phyloP scores from a whole-genome alignment of 1,140 invertebrate genomes.

The Chironomus striatipennis region DNA sequence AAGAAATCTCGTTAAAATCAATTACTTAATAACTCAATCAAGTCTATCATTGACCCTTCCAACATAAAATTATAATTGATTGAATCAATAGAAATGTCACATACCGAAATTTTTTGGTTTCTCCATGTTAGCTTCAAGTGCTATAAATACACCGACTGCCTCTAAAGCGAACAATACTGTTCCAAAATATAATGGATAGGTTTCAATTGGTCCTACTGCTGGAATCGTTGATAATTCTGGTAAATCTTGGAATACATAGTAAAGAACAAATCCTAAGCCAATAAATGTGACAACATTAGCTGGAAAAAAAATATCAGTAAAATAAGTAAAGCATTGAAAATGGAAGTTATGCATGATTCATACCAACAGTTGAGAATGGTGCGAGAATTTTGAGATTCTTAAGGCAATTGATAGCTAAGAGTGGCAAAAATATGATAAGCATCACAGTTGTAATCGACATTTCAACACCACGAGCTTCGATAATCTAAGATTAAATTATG shows the following conservation, averaged over 20 bases:
- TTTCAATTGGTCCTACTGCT: slow-evolving; percentile 45
- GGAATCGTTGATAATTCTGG: slow-evolving; percentile 49
- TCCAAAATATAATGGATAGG: slow-evolving; percentile 71
- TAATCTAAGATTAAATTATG: slow-evolving; percentile 33
- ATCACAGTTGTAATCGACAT: slow-evolving; percentile 44
- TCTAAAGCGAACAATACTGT: slow-evolving; percentile 83
- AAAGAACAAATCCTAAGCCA: slow-evolving; percentile 58
- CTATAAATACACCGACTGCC: slow-evolving; percentile 78
- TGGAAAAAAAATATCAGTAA: not conserved
- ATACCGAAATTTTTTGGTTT: slow-evolving; percentile 62
- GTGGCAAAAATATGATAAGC: slow-evolving; percentile 55
- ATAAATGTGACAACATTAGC: slow-evolving; percentile 66
- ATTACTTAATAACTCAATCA: no score
- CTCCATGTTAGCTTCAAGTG: slow-evolving; percentile 80
- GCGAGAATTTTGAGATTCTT: slow-evolving; percentile 69
- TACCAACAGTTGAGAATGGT: slow-evolving; percentile 59
- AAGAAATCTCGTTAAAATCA: no score
- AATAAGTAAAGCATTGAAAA: no score
- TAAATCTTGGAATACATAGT: slow-evolving; percentile 53
- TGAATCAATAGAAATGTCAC: slow-evolving; percentile 27
- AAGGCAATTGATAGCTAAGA: slow-evolving; percentile 64
- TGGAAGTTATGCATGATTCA: not conserved
- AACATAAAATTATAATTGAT: no score
- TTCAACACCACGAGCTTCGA: slow-evolving; percentile 34
- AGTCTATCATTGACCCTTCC: no score